Evolutionary conservation across 2,113 vertebrate species (phyloP).

Genomic region (Campylorhamphus procurvoides): DNA sequence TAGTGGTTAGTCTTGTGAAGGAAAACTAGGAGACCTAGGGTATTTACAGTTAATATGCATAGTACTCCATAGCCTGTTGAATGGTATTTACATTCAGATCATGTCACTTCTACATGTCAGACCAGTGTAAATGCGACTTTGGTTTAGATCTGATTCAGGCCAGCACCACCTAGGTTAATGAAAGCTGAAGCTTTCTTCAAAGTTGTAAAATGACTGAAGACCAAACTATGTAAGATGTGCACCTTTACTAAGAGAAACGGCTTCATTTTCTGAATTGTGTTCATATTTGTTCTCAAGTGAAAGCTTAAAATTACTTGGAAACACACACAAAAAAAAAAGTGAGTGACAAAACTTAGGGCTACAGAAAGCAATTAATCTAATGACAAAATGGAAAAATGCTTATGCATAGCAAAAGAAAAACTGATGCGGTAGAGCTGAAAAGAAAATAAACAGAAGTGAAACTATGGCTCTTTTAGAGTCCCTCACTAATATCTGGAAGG

Average conservation of each 20-base stretch:
- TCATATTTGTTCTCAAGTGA: not conserved
- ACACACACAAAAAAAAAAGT: not conserved
- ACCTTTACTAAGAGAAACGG: not conserved
- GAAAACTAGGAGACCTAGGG: not conserved
- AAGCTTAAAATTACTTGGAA: not conserved
- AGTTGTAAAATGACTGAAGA: not conserved
- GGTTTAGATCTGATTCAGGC: not conserved
- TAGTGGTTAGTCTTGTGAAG: not conserved
- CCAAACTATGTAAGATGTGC: not conserved
- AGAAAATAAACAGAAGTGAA: not conserved
- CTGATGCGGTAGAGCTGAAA: not conserved
- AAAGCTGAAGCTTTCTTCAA: not conserved
- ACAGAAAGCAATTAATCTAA: not conserved
- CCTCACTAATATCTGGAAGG: not conserved
- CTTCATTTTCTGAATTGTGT: not conserved
- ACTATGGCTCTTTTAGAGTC: not conserved
- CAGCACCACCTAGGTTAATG: not conserved
- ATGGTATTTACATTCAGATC: not conserved
- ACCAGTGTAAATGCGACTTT: not conserved
- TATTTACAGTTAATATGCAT: not conserved
- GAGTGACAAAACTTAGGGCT: not conserved
- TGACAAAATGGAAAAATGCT: not conserved
- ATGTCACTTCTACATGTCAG: not conserved
- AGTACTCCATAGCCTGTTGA: not conserved
- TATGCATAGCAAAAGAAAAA: not conserved